Percentiles rank a stretch among this genome's conserved stretches.
Evolutionary conservation across 2,888 invertebrate species (phyloP).

Genomic region (Choristoneura rosaceana): DNA sequence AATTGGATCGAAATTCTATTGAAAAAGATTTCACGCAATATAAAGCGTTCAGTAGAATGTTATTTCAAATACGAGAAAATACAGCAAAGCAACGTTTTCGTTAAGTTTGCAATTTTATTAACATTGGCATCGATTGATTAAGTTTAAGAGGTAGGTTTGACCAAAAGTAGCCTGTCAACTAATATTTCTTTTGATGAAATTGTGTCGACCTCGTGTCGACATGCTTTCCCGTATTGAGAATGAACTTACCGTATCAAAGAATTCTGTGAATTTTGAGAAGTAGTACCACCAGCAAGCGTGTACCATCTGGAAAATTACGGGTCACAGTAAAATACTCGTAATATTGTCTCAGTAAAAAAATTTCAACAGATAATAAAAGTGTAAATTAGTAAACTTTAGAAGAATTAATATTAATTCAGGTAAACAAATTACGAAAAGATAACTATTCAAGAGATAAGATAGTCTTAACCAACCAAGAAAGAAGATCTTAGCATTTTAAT

Average conservation of each 20-base stretch:
- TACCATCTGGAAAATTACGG: slow-evolving; percentile 91
- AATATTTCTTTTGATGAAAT: background rate
- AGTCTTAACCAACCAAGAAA: slow-evolving; percentile 6
- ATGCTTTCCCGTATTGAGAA: background rate
- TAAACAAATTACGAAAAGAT: background rate
- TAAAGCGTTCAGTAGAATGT: too few species aligned
- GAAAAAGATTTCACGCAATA: too few species aligned
- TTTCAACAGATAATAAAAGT: background rate
- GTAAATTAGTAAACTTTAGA: too few species aligned
- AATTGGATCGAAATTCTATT: too few species aligned
- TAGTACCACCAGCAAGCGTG: slow-evolving; percentile 98
- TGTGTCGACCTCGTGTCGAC: background rate
- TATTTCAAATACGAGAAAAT: too few species aligned
- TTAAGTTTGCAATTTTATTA: too few species aligned
- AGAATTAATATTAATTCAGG: background rate
- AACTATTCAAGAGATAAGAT: background rate
- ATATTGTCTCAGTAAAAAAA: background rate
- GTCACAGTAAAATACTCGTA: slow-evolving; percentile 25
- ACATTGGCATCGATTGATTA: too few species aligned
- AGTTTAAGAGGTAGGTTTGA: too few species aligned
- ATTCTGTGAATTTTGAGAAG: slow-evolving; percentile 98
- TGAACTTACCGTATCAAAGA: slow-evolving; percentile 95
- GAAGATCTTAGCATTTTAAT: slow-evolving; percentile 13
- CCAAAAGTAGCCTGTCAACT: too few species aligned
- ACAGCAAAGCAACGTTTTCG: too few species aligned